phyloP scores from a whole-genome alignment of 2,113 vertebrate species.

The Pollachius pollachius region DNA sequence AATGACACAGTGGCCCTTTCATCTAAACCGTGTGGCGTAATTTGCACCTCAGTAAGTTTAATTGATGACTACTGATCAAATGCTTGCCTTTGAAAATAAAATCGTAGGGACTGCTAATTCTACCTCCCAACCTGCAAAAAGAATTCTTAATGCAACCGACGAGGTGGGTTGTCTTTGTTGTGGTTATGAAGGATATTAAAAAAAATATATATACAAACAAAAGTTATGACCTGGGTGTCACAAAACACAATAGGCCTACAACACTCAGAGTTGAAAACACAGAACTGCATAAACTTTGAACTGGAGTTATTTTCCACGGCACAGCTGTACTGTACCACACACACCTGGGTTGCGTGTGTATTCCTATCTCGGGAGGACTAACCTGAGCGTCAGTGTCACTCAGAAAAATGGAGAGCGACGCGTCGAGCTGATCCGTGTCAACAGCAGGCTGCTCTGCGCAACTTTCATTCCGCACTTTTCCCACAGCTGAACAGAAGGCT shows the following conservation, averaged over 20 bases:
- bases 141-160: slow-evolving; percentile 76
- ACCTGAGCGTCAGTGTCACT: slow-evolving; percentile 65
- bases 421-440: slow-evolving; percentile 63
- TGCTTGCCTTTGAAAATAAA: slow-evolving; percentile 74
- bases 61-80: slow-evolving; percentile 81
- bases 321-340: slow-evolving; percentile 18
- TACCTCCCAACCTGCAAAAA: slow-evolving; percentile 70
- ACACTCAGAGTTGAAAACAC: not conserved
- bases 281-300: slow-evolving; percentile 31
- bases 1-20: slow-evolving; percentile 75
- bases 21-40: slow-evolving; percentile 75
- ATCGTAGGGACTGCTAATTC: slow-evolving; percentile 65
- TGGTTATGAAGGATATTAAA: slow-evolving; percentile 44
- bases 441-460: slow-evolving; percentile 52
- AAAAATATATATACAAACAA: not conserved
- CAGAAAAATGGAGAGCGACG: slow-evolving; percentile 70
- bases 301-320: slow-evolving; percentile 7
- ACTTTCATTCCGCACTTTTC: slow-evolving; percentile 65
- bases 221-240: not conserved
- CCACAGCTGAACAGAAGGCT: slow-evolving; percentile 74
- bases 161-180: slow-evolving; percentile 36
- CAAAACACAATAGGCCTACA: not conserved
- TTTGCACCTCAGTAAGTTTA: slow-evolving; percentile 74
- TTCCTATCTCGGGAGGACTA: slow-evolving; percentile 54
- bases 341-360: slow-evolving; percentile 37